Evolutionary conservation across 2,113 vertebrate species (phyloP).

Genomic region (Polypterus senegalus): DNA sequence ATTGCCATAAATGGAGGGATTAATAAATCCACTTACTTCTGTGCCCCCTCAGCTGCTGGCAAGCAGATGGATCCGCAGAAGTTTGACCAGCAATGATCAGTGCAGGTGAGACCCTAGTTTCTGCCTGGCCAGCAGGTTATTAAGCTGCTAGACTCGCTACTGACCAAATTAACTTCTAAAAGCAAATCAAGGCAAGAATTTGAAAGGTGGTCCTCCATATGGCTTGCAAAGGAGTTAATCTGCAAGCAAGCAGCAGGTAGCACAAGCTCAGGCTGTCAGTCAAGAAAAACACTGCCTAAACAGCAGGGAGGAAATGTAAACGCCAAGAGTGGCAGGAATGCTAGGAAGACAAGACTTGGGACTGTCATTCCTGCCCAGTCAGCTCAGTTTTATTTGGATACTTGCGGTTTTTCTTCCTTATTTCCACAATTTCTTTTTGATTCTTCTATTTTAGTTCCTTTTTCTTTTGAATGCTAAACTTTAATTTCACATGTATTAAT

Average conservation of each 20-base stretch:
- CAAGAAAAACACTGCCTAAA: not conserved
- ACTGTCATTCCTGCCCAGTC: not conserved
- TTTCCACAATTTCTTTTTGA: too few species aligned
- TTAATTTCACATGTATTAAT: too few species aligned
- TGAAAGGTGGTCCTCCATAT: constrained; percentile 4
- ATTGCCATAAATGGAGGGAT: not conserved
- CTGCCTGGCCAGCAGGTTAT: not conserved
- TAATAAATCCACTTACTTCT: not conserved
- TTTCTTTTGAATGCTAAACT: too few species aligned
- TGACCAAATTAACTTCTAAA: constrained; percentile 2
- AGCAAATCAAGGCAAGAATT: constrained; percentile 3
- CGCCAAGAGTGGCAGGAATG: constrained; percentile 1
- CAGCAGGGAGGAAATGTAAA: not conserved
- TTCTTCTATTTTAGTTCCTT: too few species aligned
- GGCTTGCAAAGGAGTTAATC: constrained; percentile 7
- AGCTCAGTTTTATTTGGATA: too few species aligned
- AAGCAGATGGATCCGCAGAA: not conserved
- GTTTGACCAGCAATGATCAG: not conserved
- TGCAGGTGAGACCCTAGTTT: constrained; percentile 1
- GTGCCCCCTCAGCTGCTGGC: not conserved
- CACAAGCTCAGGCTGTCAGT: constrained; percentile 1
- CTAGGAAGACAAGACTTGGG: not conserved
- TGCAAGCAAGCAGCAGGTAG: constrained; percentile 2
- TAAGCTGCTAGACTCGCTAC: constrained; percentile 1
- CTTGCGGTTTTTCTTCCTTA: too few species aligned